Base-by-base conservation (phyloP, 2,113 vertebrate genomes). In the Pholis gunnellus region DNA sequence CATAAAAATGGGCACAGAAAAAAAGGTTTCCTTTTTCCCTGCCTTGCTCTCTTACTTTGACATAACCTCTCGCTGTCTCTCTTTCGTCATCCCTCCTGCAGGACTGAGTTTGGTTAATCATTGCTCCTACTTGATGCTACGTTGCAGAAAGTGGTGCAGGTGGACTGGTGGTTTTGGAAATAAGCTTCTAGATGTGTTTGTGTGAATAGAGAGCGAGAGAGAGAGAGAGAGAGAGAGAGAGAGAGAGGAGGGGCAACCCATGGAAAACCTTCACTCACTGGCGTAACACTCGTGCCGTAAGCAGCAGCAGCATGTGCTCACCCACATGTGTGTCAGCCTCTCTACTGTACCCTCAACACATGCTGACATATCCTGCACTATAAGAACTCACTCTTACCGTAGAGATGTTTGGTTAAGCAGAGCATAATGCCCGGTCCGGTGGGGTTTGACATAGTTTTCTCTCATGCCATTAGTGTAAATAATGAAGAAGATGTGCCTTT, bases 51-150 rank as follows among this genome's bases (percentile, higher is more conserved):
- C 65, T 69, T 4, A 50, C 34, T 71, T 65, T 70, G 25, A 11
- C 14, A 15, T 15, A 48, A 22, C 48, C 48, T 50, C 17, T 50
- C 18, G 9, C 18, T 4, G 18, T 50, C 48, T 50, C 8, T 60
- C 34, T 83, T 75, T 78, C 64, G 18, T 82, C 81, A 85, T 25
- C 70, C 22, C 56, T 69, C 73, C 66, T 71, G 10, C 44, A 38
- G 59, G 38, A 54, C 75, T 40, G 38, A 42, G 52, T 75, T 78
- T 82, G 66, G 91, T 93, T 93, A 93, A 94, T 93, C 78, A 93
- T 92, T 94, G 79, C 59, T 79, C 22, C 77, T 31, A 59, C 65
- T 71, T n/a, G 40, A 67, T 86, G 84, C 77, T 84, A 46, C 85
- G 84, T 77, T 82, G 75, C 81, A 85, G 40, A 87, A 89, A 52